Percentiles rank a stretch among this genome's conserved stretches.
Conservation (phyloP, 2,797 vertebrate genomes). For the Pangasius macronema region DNA sequence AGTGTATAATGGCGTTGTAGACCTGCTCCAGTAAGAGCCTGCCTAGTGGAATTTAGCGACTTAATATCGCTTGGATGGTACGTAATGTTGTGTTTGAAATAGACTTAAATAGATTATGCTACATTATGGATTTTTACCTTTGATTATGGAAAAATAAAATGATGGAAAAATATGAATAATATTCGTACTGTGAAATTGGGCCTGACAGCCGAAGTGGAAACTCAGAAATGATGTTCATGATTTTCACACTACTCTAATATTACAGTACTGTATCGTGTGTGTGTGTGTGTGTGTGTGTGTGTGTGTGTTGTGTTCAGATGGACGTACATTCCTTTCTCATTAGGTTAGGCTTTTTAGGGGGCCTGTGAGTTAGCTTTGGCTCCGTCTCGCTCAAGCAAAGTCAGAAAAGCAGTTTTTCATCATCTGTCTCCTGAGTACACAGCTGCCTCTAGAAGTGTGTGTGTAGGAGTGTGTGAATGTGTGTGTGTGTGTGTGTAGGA, state of each 20-base stretch:
- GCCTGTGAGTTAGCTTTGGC: constrained; percentile 39
- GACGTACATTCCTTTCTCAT: constrained; percentile 53
- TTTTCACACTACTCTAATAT: neutral
- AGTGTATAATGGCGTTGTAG: neutral
- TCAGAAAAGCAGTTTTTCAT: constrained; percentile 40
- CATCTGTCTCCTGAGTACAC: constrained; percentile 27
- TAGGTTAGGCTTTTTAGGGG: constrained; percentile 45
- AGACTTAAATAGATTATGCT: neutral
- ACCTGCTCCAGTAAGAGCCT: neutral
- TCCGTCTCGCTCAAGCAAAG: neutral
- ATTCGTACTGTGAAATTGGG: neutral
- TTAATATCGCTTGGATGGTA: neutral
- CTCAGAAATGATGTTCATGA: neutral
- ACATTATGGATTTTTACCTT: neutral
- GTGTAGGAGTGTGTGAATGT: neutral
- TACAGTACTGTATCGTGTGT: neutral
- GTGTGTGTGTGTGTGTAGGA: neutral
- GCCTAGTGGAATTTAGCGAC: neutral
- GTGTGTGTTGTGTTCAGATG: constrained; percentile 40
- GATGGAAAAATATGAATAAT: neutral
- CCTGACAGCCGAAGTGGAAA: neutral
- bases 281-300: constrained; percentile 11
- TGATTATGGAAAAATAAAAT: neutral
- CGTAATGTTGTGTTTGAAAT: neutral
- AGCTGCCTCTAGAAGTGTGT: constrained; percentile 27